A percentile compares a stretch with the other conserved stretches of the same genome.
phyloP scores from a whole-genome alignment of 2,888 invertebrate species.

The Coleophora flavipennella region DNA sequence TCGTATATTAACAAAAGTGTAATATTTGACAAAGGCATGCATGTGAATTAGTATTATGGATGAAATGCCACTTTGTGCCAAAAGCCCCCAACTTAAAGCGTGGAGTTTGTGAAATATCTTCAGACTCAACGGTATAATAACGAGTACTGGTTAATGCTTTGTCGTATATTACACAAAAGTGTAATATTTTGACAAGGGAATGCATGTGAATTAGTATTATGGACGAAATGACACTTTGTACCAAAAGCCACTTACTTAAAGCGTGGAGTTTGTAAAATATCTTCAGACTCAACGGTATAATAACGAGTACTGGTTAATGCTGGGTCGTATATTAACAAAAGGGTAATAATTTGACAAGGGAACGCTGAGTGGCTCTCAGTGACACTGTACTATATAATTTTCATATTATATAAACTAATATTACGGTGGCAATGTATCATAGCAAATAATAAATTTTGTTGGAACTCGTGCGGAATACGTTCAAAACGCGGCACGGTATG shows the following conservation, averaged over 20 bases:
- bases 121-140: constrained; percentile 12
- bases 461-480: too few species aligned
- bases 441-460: too few species aligned
- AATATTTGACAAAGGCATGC: constrained; percentile 14
- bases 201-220: background rate
- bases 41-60: background rate
- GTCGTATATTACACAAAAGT: constrained; percentile 19
- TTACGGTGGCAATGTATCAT: too few species aligned
- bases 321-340: constrained; percentile 17
- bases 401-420: too few species aligned
- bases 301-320: constrained; percentile 16
- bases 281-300: constrained; percentile 11
- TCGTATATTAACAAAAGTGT: constrained; percentile 19
- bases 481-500: too few species aligned
- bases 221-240: background rate
- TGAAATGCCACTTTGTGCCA: background rate
- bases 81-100: background rate
- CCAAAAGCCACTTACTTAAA: background rate
- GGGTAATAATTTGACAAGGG: constrained; percentile 17
- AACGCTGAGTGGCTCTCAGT: constrained; percentile 2
- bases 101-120: constrained; percentile 2
- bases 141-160: constrained; percentile 15
- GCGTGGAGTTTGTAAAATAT: constrained; percentile 2
- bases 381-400: too few species aligned
- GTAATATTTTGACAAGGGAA: constrained; percentile 16